Conservation (phyloP, 30 jellyfish, hydroid and myxozoan species). For the Rhopilema esculentum region DNA sequence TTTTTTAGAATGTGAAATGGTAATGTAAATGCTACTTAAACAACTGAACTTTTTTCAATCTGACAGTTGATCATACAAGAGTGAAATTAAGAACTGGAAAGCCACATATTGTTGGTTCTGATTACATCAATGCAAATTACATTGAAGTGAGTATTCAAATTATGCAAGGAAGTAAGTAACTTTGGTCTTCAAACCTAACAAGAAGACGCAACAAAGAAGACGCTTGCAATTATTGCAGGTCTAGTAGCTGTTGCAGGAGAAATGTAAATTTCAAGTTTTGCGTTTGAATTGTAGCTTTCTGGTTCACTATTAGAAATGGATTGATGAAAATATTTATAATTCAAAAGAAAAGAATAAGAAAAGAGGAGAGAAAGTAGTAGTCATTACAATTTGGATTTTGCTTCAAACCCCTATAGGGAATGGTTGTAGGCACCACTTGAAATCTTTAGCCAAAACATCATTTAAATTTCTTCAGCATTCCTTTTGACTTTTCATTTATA, state of each 20-base stretch:
- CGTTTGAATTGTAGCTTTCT: too few relatives aligned
- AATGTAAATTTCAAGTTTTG: too few relatives aligned
- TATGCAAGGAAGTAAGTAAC: neutral
- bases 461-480: neutral
- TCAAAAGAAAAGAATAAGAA: too few relatives aligned
- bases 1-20: too few relatives aligned
- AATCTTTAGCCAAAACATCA: neutral
- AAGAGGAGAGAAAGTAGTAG: too few relatives aligned
- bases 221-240: too few relatives aligned
- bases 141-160: conserved; percentile 48
- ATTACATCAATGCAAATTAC: conserved; percentile 91
- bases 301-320: too few relatives aligned
- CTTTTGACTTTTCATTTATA: neutral
- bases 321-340: too few relatives aligned
- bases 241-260: too few relatives aligned
- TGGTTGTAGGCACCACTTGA: too few relatives aligned
- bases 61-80: conserved; percentile 89
- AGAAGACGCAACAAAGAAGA: neutral
- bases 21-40: neutral
- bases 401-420: too few relatives aligned
- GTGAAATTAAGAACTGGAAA: conserved; percentile 74
- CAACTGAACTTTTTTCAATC: neutral
- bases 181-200: neutral
- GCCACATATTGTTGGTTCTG: conserved; percentile 84
- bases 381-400: too few relatives aligned